These are phyloP conservation scores for Dasyornis broadbenti DNA, from an alignment of 2,113 vertebrate species.

Conservation along the genomic window DNA sequence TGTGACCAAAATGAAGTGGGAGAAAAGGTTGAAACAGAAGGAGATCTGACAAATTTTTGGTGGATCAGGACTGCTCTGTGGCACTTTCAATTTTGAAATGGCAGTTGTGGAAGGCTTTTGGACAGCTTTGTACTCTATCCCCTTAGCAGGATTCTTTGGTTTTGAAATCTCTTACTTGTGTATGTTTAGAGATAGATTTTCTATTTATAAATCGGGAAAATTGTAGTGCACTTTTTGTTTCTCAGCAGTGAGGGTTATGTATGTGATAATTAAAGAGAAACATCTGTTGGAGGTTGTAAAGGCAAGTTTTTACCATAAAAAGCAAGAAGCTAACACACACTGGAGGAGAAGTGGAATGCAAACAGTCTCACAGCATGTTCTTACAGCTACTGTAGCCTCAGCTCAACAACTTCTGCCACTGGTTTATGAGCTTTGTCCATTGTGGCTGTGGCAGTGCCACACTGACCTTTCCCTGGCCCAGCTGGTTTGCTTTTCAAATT, in stretches of 20 bases:
- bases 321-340: background rate
- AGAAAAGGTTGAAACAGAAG: background rate
- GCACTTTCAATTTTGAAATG: background rate
- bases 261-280: background rate
- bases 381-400: background rate
- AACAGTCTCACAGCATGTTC: background rate
- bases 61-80: background rate
- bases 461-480: slow-evolving; percentile 49
- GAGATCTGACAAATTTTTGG: background rate
- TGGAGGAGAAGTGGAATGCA: background rate
- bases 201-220: background rate
- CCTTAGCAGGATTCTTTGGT: background rate
- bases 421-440: slow-evolving; percentile 11
- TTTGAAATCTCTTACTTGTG: background rate
- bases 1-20: background rate
- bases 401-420: background rate
- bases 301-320: background rate
- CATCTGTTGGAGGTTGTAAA: background rate
- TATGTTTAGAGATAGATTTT: background rate
- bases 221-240: background rate
- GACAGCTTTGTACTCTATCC: background rate
- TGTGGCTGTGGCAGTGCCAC: background rate
- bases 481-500: slow-evolving; percentile 44
- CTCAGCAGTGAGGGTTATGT: background rate
- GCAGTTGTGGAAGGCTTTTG: background rate